phyloP scores from a whole-genome alignment of 2,888 invertebrate species.

The Euplexia lucipara region DNA sequence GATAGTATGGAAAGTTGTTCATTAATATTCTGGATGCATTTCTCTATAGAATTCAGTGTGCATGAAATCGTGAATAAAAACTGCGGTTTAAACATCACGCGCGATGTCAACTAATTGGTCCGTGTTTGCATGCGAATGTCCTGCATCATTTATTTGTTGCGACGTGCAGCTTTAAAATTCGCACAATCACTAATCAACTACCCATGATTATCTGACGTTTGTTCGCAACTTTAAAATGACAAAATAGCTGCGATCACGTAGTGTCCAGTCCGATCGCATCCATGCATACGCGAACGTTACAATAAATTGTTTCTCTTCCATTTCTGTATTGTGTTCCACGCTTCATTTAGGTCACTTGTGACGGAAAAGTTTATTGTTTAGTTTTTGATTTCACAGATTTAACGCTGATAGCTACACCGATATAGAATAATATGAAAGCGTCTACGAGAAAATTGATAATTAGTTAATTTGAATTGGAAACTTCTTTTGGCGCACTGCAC shows the following conservation, averaged over 20 bases:
- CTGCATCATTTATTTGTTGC: too few species aligned
- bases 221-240: too few species aligned
- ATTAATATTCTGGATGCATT: neutral
- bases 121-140: neutral
- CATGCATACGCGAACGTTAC: neutral
- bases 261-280: neutral
- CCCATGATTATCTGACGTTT: too few species aligned
- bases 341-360: neutral
- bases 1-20: neutral
- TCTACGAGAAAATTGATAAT: too few species aligned
- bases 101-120: neutral
- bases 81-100: neutral
- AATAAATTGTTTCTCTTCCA: neutral
- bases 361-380: neutral
- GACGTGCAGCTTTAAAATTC: neutral
- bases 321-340: neutral
- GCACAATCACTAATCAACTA: neutral
- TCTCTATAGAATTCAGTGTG: neutral
- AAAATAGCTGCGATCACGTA: too few species aligned
- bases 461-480: too few species aligned
- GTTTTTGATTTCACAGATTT: neutral
- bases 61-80: neutral
- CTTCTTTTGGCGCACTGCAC: too few species aligned
- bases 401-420: too few species aligned
- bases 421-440: too few species aligned